Evolutionary conservation across 2,797 vertebrate genomes (phyloP), one percentile per base, ranked within the genome.

Genomic region (Darevskia mixta): DNA sequence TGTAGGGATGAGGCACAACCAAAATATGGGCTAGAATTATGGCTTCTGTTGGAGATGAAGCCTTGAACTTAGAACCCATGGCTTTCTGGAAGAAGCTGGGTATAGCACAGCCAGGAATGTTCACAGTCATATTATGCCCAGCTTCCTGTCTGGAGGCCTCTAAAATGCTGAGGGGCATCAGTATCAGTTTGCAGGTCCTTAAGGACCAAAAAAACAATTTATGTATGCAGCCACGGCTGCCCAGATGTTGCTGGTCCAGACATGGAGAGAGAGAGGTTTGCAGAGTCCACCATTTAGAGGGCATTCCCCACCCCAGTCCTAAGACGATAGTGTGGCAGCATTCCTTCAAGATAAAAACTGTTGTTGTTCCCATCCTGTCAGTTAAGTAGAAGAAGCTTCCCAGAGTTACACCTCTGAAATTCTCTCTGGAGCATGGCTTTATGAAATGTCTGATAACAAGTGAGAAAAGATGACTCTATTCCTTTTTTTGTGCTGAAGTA

Each of bases 381-480:
- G 90, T 69, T 23, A 82, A 93, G 32, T 27, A 64, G 86, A 83
- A 80, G 83, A 49, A n/a, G 25, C 66, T 89, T n/a, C 55, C 71
- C 58, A n/a, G 49, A 55, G 15, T 90, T 32, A 79, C 95, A 92
- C 82, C 55, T 85, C 43, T 35, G 84, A 83, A 86, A 77, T 86
- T 87, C 35, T 91, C 88, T 91, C 88, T 88, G 67, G 73, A 78
- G 73, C 66, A n/a, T 82, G 77, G 45, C 41, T 88, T 77, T 77
- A 78, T 85, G n/a, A 82, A 45, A 91, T 90, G 85, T 90, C 88
- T 82, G 84, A 45, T 92, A 93, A 80, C 66, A 90, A 85, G 84
- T 95, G 83, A 90, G 89, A n/a, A 49, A 77, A 78, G 89, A 92
- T 83, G 49, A 17, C 77, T 86, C 82, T 76, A 66, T 91, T 93